Evolutionary conservation across 92 coral and sea anemone species (phyloP), one percentile per base, ranked within the genome.

Genomic region (Bergia puertoricense): DNA sequence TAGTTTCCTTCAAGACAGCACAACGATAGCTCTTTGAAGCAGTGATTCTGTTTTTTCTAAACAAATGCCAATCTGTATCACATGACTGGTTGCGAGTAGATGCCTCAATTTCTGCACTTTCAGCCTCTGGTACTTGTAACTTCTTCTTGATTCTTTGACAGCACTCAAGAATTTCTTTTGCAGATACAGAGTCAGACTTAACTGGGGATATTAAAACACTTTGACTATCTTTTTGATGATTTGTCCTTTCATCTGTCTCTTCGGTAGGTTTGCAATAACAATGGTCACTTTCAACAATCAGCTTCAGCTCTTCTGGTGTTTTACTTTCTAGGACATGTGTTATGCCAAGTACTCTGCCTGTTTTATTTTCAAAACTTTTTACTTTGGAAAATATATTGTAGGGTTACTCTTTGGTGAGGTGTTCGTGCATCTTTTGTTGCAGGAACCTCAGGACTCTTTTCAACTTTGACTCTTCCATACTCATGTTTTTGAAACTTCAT

Each of bases 11-110:
- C 42, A 90, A 65, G 20, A 90, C 85, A 59, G 93, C 93, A 80
- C 86, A 65, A 11, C 93, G 22, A 82, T 90, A 81, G 79, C 86
- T 59, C 23, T 88, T 86, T 9, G 92, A 90, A 46, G 93, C 93
- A 69, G 93, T 88, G 56, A 88, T 90, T 41, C 93, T 69, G 67
- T 77, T 42, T 43, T 86, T 90, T 39, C 92, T 77, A 23, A 22
- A 77, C 15, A 36, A 15, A 71, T 75, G 76, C 92, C 90, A 90
- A 41, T 42, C 23, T 2, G 22, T 13, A 46, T 81, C 40, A 13
- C 23, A 4, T 22, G 92, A 90, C 81, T 90, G 90, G 13, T 68
- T 79, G 16, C 86, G 41, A 30, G 92, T 90, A 20, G 23, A 30
- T 8, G 20, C 41, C 80, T 90, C 92, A 65, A 86, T 62, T 20